A percentile compares a stretch with the other conserved stretches of the same genome.
Evolutionary conservation across 1,140 invertebrate species (phyloP).

Genomic region (Pararge aegeria): DNA sequence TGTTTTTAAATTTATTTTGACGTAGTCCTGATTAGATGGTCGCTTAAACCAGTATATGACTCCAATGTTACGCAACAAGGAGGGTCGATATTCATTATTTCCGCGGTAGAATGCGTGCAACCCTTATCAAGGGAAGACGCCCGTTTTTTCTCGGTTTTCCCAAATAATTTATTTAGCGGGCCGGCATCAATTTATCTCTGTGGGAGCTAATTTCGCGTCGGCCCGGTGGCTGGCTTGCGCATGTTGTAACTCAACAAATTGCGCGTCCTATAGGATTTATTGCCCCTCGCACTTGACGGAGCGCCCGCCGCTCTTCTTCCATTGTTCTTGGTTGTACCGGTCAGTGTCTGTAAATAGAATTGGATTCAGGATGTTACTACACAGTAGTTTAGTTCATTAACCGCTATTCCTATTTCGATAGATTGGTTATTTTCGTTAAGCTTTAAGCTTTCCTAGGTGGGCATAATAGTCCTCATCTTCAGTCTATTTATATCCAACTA

Average conservation of each 20-base stretch:
- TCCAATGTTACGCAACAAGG: constrained; percentile 25
- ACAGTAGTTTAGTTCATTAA: constrained; percentile 17
- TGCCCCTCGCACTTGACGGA: constrained; percentile 70
- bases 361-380: constrained; percentile 47
- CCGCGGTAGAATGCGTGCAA: constrained; percentile 60
- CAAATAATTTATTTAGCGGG: constrained; percentile 79
- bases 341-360: constrained; percentile 55
- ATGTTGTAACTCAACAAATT: constrained; percentile 79
- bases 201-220: constrained; percentile 77
- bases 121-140: constrained; percentile 78
- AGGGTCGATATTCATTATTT: constrained; percentile 75
- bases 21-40: too few relatives aligned
- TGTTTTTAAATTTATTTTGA: too few relatives aligned
- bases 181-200: constrained; percentile 76
- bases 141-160: constrained; percentile 79
- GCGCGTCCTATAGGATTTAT: constrained; percentile 74
- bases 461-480: too few relatives aligned
- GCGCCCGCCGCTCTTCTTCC: constrained; percentile 62
- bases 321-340: constrained; percentile 69
- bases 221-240: constrained; percentile 73
- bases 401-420: neutral
- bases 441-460: too few relatives aligned
- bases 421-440: neutral
- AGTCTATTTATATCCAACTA: too few relatives aligned
- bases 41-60: neutral